A percentile compares a stretch with the other conserved stretches of the same genome.
Evolutionary conservation across 1,140 invertebrate genomes (phyloP).

Genomic region (Frieseomelitta varia): DNA sequence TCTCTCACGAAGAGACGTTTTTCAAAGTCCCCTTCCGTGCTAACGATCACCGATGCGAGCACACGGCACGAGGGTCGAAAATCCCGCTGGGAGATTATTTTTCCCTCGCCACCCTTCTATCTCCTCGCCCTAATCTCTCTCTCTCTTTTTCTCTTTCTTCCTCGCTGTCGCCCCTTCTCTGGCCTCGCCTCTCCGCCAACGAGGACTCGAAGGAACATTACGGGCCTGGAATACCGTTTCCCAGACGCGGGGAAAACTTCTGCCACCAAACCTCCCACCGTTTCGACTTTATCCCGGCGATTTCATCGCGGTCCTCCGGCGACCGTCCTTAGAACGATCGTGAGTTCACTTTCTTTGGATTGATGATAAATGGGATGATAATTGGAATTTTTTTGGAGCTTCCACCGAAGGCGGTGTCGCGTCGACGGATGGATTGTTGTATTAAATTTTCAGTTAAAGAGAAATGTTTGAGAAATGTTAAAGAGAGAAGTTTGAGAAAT

Average conservation of each 20-base stretch:
- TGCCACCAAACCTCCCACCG: no score
- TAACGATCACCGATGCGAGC: constrained; percentile 59
- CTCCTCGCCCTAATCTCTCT: not conserved
- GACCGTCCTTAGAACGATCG: not conserved
- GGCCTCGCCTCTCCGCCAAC: constrained; percentile 26
- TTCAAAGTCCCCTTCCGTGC: constrained; percentile 67
- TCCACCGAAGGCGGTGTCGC: not conserved
- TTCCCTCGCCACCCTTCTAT: constrained; percentile 54
- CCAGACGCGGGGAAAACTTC: constrained; percentile 5
- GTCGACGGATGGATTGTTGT: not conserved
- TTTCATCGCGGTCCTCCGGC: not conserved
- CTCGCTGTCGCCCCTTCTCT: constrained; percentile 17
- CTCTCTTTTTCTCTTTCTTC: not conserved
- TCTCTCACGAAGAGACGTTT: constrained; percentile 56
- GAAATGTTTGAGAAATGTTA: no score
- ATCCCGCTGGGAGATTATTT: constrained; percentile 77
- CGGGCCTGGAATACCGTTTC: not conserved
- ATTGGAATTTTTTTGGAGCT: not conserved
- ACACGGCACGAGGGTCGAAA: constrained; percentile 67
- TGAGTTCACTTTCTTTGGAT: not conserved
- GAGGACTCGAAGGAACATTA: constrained; percentile 27
- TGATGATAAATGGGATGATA: not conserved
- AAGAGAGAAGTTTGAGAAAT: no score
- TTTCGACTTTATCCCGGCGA: not conserved
- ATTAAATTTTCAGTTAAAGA: no score